A percentile compares a stretch with the other conserved stretches of the same genome.
Evolutionary conservation across 2,113 vertebrate genomes (phyloP).

Genomic region (Ophthalmolycus amberensis): DNA sequence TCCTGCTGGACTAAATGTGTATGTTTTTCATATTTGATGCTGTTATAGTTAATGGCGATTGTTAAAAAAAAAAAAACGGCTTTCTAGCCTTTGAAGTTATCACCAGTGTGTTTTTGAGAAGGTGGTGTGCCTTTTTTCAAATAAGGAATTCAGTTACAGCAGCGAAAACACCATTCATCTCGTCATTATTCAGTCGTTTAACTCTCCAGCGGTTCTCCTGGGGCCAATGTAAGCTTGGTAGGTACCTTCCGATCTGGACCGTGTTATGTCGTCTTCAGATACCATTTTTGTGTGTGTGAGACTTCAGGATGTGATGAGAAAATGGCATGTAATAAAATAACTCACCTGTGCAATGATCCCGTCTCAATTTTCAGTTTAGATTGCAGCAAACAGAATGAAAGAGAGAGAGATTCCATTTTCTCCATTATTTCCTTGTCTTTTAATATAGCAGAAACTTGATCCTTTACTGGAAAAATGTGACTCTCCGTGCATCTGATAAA

Average conservation of each 20-base stretch:
- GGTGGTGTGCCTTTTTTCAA: slow-evolving; percentile 49
- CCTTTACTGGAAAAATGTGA: slow-evolving; percentile 14
- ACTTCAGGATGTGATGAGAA: slow-evolving; percentile 38
- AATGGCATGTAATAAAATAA: slow-evolving; percentile 81
- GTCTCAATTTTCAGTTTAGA: slow-evolving; percentile 23
- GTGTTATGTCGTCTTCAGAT: slow-evolving; percentile 24
- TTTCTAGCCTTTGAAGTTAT: slow-evolving; percentile 20
- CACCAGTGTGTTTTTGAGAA: slow-evolving; percentile 1
- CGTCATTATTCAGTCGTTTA: slow-evolving; percentile 9
- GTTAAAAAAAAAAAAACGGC: slow-evolving; percentile 15
- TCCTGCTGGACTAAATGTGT: slow-evolving; percentile 1
- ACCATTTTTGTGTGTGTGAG: slow-evolving; percentile 30
- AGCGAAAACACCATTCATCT: slow-evolving; percentile 8
- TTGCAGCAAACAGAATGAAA: not conserved
- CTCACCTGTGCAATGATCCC: slow-evolving; percentile 62
- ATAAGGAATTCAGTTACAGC: not conserved
- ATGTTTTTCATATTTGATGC: slow-evolving; percentile 25
- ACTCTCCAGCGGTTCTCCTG: slow-evolving; percentile 20
- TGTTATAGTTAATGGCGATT: slow-evolving; percentile 3
- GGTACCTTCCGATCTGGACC: slow-evolving; percentile 32
- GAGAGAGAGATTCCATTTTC: slow-evolving; percentile 14
- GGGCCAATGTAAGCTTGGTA: slow-evolving; percentile 12
- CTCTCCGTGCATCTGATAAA: slow-evolving; percentile 53
- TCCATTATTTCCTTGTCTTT: slow-evolving; percentile 26
- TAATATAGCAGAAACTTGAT: not conserved